Evolutionary conservation across 2,113 vertebrate genomes (phyloP), one percentile per base, ranked within the genome.

Genomic region (Chaenocephalus aceratus): DNA sequence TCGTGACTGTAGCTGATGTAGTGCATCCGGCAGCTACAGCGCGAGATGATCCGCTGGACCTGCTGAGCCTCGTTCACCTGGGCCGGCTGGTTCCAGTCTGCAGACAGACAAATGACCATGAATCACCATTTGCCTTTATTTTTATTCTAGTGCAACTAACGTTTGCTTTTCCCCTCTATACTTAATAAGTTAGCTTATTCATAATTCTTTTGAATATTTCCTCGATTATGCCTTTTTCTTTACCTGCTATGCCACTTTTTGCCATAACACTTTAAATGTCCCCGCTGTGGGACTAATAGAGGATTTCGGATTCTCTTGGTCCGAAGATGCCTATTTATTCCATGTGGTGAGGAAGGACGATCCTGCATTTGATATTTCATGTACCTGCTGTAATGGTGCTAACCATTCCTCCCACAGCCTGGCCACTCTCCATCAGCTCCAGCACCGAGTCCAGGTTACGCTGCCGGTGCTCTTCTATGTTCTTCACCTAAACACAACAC

Each of bases 1-100:
- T 99, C 98, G 0, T 99, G 97, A 90, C 98, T 99, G 92, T 99
- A 99, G 88, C 98, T 97, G 91, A 99, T 98, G 93, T 99, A 99
- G 91, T 98, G 98, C 98, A 99, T 99, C 79, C 97, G 94, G 89
- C 98, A 99, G 90, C 94, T 99, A 93, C 98, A 99, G 63, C 97
- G 97, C 0, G 98, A 99, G 92, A 99, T 99, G 88, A 99, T 99
- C 23, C 98, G 94, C 92, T 99, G 98, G 41, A 99, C 97, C 89
- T 99, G 98, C 88, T 97, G 97, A 21, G 96, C 93, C 89, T 98
- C 97, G 64, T 97, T 97, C 21, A 96, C 96, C 87, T 99, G 97
- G 0, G 97, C 96, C 0, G 98, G 97, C 89, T 97, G 97, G 89
- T 98, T 99, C 97, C 97, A 98, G 89, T 99, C 98, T 99, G 48